Conservation (phyloP, 2,888 invertebrate species). For the Nomada fucata region DNA sequence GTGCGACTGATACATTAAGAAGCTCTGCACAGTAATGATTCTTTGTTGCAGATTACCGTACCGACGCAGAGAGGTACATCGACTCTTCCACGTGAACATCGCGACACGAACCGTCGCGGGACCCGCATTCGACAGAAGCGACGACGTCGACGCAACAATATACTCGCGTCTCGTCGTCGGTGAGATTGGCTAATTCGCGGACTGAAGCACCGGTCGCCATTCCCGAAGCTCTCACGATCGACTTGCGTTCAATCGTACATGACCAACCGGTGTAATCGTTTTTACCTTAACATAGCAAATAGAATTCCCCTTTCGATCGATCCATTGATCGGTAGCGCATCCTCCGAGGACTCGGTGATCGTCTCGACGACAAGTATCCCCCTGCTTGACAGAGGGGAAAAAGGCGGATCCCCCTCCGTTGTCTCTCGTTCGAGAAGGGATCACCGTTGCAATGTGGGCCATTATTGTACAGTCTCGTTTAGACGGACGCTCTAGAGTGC, state of each 20-base stretch:
- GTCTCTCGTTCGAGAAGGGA: slow-evolving; percentile 13
- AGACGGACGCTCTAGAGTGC: slow-evolving; percentile 48
- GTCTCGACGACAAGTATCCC: neutral
- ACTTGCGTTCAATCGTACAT: neutral
- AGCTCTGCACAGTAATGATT: neutral
- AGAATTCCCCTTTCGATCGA: slow-evolving; percentile 35
- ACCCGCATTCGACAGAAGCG: slow-evolving; percentile 16
- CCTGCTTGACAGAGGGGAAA: slow-evolving; percentile 5
- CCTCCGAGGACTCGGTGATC: slow-evolving; percentile 35
- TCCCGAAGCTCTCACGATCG: slow-evolving; percentile 13
- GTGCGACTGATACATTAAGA: too few relatives aligned
- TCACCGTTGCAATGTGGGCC: slow-evolving; percentile 65
- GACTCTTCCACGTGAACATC: slow-evolving; percentile 52
- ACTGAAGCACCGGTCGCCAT: neutral
- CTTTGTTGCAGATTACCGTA: slow-evolving; percentile 58
- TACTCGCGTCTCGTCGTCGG: neutral
- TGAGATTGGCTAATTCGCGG: slow-evolving; percentile 1
- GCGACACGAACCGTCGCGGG: slow-evolving; percentile 32
- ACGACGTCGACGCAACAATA: slow-evolving; percentile 21
- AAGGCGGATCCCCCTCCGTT: neutral
- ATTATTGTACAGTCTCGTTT: slow-evolving; percentile 67
- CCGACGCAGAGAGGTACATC: slow-evolving; percentile 32
- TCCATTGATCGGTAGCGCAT: slow-evolving; percentile 40
- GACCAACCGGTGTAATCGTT: slow-evolving; percentile 23
- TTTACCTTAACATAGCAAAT: slow-evolving; percentile 40